A percentile compares a stretch with the other conserved stretches of the same genome.
phyloP scores from a whole-genome alignment of 1,140 invertebrate species.

The Ceratitis capitata region DNA sequence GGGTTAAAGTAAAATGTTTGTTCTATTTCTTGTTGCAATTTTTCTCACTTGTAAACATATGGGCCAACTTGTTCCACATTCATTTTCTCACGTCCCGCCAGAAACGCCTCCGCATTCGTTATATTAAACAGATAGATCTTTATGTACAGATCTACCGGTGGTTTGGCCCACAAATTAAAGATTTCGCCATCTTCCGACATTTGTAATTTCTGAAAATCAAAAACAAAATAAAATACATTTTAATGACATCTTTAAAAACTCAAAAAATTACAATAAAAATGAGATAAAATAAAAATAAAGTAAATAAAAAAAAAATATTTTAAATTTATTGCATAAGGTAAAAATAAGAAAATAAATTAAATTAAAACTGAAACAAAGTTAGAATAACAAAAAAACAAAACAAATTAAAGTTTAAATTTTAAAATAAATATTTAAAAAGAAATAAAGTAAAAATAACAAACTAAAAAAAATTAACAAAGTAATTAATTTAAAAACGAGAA shows the following conservation, averaged over 20 bases:
- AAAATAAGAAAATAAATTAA: neutral
- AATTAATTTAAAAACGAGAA: neutral
- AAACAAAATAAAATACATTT: slow-evolving; percentile 40
- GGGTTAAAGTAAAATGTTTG: too few relatives aligned
- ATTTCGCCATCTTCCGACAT: slow-evolving; percentile 79
- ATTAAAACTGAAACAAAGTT: neutral
- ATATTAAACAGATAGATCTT: slow-evolving; percentile 90
- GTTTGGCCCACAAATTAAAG: slow-evolving; percentile 85
- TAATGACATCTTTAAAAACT: neutral
- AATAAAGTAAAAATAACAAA: neutral
- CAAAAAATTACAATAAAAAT: neutral
- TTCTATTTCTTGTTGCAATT: too few relatives aligned
- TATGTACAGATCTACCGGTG: slow-evolving; percentile 84
- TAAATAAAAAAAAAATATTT: neutral
- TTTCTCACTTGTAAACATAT: slow-evolving; percentile 90
- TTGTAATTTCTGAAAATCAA: slow-evolving; percentile 72
- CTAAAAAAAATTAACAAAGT: neutral
- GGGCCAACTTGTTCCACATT: slow-evolving; percentile 84
- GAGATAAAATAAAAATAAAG: neutral
- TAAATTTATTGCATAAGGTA: too few relatives aligned
- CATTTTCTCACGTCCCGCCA: slow-evolving; percentile 77
- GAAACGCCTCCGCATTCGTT: slow-evolving; percentile 83
- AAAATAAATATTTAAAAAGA: neutral
- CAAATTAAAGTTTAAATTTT: neutral
- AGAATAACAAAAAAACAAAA: neutral